Base-by-base conservation (phyloP, 1,140 invertebrate species). In the Linepithema humile region DNA sequence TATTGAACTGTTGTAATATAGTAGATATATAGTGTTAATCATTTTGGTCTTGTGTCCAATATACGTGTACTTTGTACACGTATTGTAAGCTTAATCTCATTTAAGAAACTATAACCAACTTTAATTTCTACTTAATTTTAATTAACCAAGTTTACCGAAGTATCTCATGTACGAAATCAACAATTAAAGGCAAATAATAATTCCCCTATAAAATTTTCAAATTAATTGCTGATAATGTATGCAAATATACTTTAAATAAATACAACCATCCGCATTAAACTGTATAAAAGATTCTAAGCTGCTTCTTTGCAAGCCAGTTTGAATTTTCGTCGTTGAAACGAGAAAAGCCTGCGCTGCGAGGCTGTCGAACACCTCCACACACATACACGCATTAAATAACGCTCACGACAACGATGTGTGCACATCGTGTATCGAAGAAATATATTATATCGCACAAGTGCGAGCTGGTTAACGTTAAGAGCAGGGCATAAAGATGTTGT, bases 401-500 rank as follows among this genome's bases (percentile, higher is more conserved):
- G 2, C 53, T 15, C 12, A 53, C 6, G 15, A 12, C 12, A n/a
- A n/a, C 55, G 48, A 77, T 67, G 55, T 57, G 48, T 10, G 15
- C 26, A 26, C n/a, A 32, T 15, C 23, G 5, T 50, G 43, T 62
- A 67, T 75, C n/a, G 75, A 85, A 86, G 85, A 91, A 87, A 90
- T 90, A 91, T 91, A 91, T 91, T 86, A 88, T 91, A 84, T 82
- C 85, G 72, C 75, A 75, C 77, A 62, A 82, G 86, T 70, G 84
- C 84, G 85, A 84, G 85, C 77, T 85, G 85, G 78, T 84, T 78
- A 84, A 74, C 80, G 84, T 85, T 86, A 82, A 87, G 90, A 89
- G 72, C 75, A 62, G 84, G 72, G 87, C 85, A 92, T 92, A 91
- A 91, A 92, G 92, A 91, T 91, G 90, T 92, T 92, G 90, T 91